A percentile compares a stretch with the other conserved stretches of the same genome.
These are phyloP conservation scores for Ennomos quercinarius DNA, from an alignment of 2,888 invertebrate species.

Conservation along the genomic window DNA sequence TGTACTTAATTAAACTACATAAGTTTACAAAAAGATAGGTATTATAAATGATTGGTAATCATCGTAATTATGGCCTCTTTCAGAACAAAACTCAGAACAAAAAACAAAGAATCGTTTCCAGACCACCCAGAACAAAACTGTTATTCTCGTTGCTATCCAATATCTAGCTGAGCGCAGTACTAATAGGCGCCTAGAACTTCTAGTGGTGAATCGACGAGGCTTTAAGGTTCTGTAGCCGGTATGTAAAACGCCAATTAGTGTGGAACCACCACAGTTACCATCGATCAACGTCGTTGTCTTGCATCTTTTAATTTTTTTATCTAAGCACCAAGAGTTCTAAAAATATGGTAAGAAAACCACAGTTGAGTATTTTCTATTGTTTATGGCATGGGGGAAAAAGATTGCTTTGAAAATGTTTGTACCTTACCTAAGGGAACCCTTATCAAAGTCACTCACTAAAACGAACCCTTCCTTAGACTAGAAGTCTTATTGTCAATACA, in stretches of 20 bases:
- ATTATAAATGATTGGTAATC: no score
- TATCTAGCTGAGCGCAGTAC: background rate
- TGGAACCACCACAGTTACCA: conserved; percentile 46
- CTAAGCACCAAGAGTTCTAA: background rate
- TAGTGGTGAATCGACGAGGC: background rate
- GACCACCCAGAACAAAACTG: conserved; percentile 26
- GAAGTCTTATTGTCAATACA: no score
- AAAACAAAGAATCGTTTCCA: background rate
- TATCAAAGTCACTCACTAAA: no score
- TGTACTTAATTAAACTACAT: no score
- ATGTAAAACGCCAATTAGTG: conserved; percentile 72
- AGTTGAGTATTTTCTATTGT: no score
- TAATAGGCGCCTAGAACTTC: conserved; percentile 3
- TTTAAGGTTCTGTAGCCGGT: conserved; percentile 34
- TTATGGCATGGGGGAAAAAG: no score
- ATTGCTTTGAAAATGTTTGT: no score
- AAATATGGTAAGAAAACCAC: no score
- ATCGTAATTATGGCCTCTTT: background rate
- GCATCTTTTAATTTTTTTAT: conserved; percentile 7
- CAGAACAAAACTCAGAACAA: conserved; percentile 4
- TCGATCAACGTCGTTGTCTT: conserved; percentile 57
- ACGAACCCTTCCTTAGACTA: no score
- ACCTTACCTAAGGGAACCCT: no score
- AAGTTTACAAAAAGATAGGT: no score
- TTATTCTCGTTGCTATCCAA: conserved; percentile 6